Base-by-base conservation (phyloP, 2,888 invertebrate genomes). In the Hemaris fuciformis region DNA sequence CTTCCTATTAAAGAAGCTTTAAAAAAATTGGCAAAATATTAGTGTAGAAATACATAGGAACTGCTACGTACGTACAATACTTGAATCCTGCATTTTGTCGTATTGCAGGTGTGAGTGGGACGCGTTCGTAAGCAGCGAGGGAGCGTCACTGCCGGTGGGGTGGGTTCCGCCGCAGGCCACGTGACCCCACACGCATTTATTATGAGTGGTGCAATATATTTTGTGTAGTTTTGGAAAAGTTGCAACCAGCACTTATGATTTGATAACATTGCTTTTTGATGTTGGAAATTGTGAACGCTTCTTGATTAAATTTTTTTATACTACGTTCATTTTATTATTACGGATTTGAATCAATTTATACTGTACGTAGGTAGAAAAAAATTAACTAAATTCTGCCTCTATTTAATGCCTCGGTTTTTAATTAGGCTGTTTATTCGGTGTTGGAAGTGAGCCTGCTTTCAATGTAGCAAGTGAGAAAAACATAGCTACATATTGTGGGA, bases 121-220 rank as follows among this genome's bases (percentile, higher is more conserved):
- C 79, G 70, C 77, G 73, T 85, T 76, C 60, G 66, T 88, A n/a
- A 85, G 87, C 62, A 78, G 74, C 5, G 86, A 91, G 61, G 95
- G 95, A 3, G 93, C 94, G 3, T 77, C 93, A 20, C 89, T 97
- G 67, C 97, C 97, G 7, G 74, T 94, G 34, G 95, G 96, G 0
- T 97, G 96, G 96, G 93, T 96, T 20, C 76, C 95, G 38, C 96
- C 93, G 7, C 57, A 41, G 22, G 2, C 56, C 59, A 53, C 45
- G 18, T 13, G 62, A 15, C 34, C 31, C 60, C 62, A 22, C 46
- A 38, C n/a, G 53, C 53, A 31, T 53, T 53, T 53, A 46, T 46
- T 46, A 46, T 13, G 13, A 38, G 5, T 18, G 8, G 27, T 31
- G 3, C 1, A 27, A 59, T 59, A 61, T 59, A 57, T 56, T 42